Conservation (phyloP, 2,888 invertebrate species). For the Sesia apiformis region DNA sequence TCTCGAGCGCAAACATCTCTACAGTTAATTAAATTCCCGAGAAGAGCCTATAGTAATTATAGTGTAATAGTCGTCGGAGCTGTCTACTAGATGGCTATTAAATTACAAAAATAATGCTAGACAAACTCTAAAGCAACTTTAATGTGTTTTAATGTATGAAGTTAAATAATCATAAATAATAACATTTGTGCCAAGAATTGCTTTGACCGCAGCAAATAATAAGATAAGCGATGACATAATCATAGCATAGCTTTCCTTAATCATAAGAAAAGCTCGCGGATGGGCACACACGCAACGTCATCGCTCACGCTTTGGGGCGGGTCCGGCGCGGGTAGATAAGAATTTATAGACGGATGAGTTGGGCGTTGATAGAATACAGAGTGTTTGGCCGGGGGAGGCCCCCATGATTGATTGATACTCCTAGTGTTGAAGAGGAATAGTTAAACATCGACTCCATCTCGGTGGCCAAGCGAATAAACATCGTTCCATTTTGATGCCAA, state of each 20-base stretch:
- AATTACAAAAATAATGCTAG: too few relatives aligned
- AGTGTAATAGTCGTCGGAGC: background rate
- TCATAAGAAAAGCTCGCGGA: constrained; percentile 24
- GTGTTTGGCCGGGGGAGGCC: constrained; percentile 36
- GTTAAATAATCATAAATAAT: background rate
- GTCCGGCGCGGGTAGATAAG: constrained; percentile 51
- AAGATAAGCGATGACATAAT: constrained; percentile 25
- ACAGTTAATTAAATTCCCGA: constrained; percentile 45
- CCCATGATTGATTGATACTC: constrained; percentile 54
- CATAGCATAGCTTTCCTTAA: constrained; percentile 21
- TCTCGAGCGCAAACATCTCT: constrained; percentile 15
- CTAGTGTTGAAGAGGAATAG: constrained; percentile 32
- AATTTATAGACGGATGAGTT: constrained; percentile 60
- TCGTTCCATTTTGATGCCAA: constrained; percentile 7
- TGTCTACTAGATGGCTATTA: background rate
- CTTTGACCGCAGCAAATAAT: constrained; percentile 12
- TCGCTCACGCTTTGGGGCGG: constrained; percentile 48
- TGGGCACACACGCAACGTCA: constrained; percentile 47
- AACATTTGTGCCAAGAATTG: background rate
- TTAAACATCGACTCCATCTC: constrained; percentile 27
- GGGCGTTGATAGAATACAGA: constrained; percentile 58
- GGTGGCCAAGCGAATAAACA: constrained; percentile 8
- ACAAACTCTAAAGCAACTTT: too few relatives aligned
- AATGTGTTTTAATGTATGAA: background rate
- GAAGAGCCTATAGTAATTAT: constrained; percentile 1